Percentiles rank a stretch among this genome's conserved stretches.
These are phyloP conservation scores for Coracias cyanogaster DNA, from an alignment of 2,797 vertebrate species.

Conservation along the genomic window DNA sequence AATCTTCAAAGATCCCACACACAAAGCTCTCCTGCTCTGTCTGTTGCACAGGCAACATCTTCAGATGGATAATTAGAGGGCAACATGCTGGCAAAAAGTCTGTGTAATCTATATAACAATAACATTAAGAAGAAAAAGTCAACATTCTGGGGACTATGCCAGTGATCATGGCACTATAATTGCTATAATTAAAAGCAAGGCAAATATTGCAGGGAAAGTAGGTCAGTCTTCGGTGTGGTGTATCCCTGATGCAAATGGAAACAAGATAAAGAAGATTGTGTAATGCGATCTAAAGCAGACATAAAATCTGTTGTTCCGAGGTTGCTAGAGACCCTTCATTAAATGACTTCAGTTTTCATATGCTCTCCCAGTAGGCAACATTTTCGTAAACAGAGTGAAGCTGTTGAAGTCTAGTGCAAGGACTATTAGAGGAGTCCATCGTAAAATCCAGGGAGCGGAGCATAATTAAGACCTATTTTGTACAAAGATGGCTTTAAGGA, in stretches of 20 bases:
- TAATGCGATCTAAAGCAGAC: constrained; percentile 39
- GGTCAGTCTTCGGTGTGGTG: constrained; percentile 66
- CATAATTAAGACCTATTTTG: background rate
- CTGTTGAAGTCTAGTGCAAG: background rate
- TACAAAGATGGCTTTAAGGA: background rate
- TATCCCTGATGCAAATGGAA: constrained; percentile 60
- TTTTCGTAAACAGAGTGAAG: background rate
- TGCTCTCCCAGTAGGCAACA: background rate
- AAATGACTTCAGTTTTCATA: background rate
- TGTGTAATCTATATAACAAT: constrained; percentile 74
- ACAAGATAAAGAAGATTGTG: constrained; percentile 7
- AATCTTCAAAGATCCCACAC: background rate
- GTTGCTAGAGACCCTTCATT: background rate
- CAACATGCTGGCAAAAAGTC: constrained; percentile 42
- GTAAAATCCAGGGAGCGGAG: background rate
- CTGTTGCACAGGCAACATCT: background rate
- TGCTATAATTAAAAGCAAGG: constrained; percentile 80
- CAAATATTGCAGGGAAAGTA: constrained; percentile 74
- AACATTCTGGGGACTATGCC: constrained; percentile 63
- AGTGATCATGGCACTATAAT: constrained; percentile 70
- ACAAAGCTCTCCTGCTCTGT: background rate
- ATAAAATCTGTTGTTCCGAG: background rate
- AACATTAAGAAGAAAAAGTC: constrained; percentile 63
- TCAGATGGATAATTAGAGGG: constrained; percentile 53
- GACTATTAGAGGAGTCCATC: background rate